phyloP scores from a whole-genome alignment of 2,797 vertebrate genomes.

The Ateles fusciceps region DNA sequence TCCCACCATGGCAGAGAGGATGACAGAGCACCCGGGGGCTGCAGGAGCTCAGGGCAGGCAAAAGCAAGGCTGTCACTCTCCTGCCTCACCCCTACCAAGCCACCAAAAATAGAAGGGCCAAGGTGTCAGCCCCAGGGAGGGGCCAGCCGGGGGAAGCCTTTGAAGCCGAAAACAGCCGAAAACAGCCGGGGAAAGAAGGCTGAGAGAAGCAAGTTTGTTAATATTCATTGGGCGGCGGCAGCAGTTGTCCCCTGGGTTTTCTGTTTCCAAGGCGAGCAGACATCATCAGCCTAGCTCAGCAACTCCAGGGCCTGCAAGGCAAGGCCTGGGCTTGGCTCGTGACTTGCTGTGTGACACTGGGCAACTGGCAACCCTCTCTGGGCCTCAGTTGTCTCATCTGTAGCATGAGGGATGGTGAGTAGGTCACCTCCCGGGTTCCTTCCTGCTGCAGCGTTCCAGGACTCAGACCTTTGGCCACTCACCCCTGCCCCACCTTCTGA shows the following conservation, averaged over 20 bases:
- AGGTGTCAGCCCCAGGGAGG: not conserved
- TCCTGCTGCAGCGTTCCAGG: not conserved
- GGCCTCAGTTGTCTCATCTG: not conserved
- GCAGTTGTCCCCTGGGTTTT: not conserved
- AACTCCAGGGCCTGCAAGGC: not conserved
- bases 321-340: not conserved
- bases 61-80: not conserved
- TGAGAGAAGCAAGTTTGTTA: not conserved
- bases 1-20: not conserved
- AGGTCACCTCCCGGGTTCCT: not conserved
- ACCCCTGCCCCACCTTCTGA: not conserved
- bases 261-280: not conserved
- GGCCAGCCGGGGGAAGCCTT: not conserved
- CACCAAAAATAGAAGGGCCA: constrained; percentile 60
- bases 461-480: not conserved
- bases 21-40: not conserved
- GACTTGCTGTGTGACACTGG: not conserved
- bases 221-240: not conserved
- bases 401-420: not conserved
- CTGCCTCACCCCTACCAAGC: not conserved
- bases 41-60: not conserved
- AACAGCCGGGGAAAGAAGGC: not conserved
- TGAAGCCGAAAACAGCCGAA: constrained; percentile 18
- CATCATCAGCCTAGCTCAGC: not conserved
- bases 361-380: not conserved